Evolutionary conservation across 2,113 vertebrate species (phyloP).

Genomic region (Ciconia maguari): DNA sequence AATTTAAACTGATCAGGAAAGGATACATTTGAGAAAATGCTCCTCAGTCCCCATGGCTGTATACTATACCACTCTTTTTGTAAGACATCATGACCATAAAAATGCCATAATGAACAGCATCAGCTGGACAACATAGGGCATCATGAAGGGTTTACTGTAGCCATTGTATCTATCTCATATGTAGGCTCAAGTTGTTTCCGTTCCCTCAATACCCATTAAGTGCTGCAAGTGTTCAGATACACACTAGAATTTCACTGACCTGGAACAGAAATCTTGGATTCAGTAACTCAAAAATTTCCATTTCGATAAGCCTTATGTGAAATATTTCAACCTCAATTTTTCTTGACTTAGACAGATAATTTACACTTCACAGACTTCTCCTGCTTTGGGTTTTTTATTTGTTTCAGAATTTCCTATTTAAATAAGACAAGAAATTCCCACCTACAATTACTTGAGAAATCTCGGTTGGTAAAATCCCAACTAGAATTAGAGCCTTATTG

Average conservation of each 20-base stretch:
- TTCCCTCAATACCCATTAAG: neutral
- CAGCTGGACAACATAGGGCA: neutral
- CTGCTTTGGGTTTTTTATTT: neutral
- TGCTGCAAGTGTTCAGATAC: neutral
- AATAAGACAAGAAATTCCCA: conserved; percentile 19
- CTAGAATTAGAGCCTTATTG: neutral
- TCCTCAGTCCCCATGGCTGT: neutral
- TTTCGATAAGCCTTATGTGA: neutral
- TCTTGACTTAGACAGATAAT: neutral
- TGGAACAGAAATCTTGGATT: neutral
- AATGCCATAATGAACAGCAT: neutral
- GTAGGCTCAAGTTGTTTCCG: neutral
- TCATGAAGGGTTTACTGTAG: neutral
- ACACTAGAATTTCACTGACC: neutral
- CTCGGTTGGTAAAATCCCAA: conserved; percentile 31
- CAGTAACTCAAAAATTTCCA: neutral
- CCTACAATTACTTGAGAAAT: conserved; percentile 16
- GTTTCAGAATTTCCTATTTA: neutral
- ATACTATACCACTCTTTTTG: neutral
- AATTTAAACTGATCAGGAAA: neutral
- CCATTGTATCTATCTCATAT: neutral
- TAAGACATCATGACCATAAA: neutral
- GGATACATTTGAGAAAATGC: neutral
- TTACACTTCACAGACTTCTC: neutral
- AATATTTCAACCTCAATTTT: neutral